Base-by-base conservation (phyloP, 2,888 invertebrate genomes). In the Glaucopsyche alexis region DNA sequence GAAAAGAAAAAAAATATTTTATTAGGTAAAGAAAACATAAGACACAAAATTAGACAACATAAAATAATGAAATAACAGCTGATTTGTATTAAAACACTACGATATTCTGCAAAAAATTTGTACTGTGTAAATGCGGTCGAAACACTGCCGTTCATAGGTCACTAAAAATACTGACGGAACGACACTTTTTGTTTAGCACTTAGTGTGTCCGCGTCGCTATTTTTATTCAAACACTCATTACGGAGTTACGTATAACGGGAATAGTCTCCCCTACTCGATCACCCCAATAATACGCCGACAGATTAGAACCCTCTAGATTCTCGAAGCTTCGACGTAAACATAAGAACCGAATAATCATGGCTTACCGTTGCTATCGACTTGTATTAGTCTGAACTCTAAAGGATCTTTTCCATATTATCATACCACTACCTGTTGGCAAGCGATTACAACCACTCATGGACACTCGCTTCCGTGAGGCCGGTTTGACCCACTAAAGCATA, bases 181-280 rank as follows among this genome's bases (percentile, higher is more conserved):
- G 16, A 13, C 9, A 29, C 29, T 60, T 60, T 60, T 38, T 60
- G 38, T 60, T 60, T 38, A 60, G 29, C 60, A 55, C 55, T 60
- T 60, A 13, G 29, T 29, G 9, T 8, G 29, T 6, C 42, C 42
- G 6, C 11, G 55, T 55, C 60, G 13, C 60, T 60, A 60, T 60
- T 60, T 60, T 14, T 60, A 60, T 60, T 60, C 13, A 38, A 60
- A 60, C 14, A 29, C 60, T 60, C 60, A 60, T 60, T 60, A 60
- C 29, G 13, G 7, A 60, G 60, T 38, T 60, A 60, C 11, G 60
- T 60, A 60, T 38, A 0, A 13, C 60, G 13, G 2, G 19, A 9
- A 9, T 47, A 47, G 60, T 29, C 60, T 60, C 60, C 60, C 60
- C 60, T 60, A 16, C 13, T 38, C 29, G 14, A 11, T 60, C 60